Evolutionary conservation across 2,797 vertebrate genomes (phyloP).

Genomic region (Chelon auratus): DNA sequence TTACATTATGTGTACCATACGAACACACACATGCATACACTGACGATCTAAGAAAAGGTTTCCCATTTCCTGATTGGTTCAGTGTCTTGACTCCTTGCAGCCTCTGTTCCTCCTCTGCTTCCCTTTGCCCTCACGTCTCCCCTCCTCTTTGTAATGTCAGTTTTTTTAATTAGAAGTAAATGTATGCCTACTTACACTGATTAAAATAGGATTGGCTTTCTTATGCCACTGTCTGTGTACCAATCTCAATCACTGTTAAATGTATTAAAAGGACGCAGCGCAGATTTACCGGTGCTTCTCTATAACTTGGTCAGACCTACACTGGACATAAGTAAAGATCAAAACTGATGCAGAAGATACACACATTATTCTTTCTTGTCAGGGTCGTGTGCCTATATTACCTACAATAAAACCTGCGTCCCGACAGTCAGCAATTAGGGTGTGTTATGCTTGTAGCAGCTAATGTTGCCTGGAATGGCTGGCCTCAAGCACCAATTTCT

Average conservation of each 20-base stretch:
- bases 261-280: not conserved
- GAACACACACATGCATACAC: not conserved
- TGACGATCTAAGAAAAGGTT: conserved; percentile 21
- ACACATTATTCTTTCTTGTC: conserved; percentile 3
- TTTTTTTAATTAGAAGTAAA: conserved; percentile 18
- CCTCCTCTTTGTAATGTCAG: not conserved
- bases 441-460: not conserved
- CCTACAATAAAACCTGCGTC: not conserved
- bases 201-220: conserved; percentile 7
- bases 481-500: conserved; percentile 5
- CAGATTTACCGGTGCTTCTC: not conserved
- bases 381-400: not conserved
- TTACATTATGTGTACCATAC: conserved; percentile 10
- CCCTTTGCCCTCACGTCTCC: not conserved
- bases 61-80: conserved; percentile 33
- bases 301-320: not conserved
- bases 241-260: conserved; percentile 12
- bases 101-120: not conserved
- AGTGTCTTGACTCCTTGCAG: conserved; percentile 21
- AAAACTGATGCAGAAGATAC: not conserved
- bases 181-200: not conserved
- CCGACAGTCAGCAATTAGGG: not conserved
- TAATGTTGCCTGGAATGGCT: conserved; percentile 10
- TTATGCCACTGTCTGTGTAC: not conserved
- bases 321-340: not conserved